A percentile compares a stretch with the other conserved stretches of the same genome.
Conservation (phyloP, 1,140 invertebrate genomes). For the Holotrichia oblita region DNA sequence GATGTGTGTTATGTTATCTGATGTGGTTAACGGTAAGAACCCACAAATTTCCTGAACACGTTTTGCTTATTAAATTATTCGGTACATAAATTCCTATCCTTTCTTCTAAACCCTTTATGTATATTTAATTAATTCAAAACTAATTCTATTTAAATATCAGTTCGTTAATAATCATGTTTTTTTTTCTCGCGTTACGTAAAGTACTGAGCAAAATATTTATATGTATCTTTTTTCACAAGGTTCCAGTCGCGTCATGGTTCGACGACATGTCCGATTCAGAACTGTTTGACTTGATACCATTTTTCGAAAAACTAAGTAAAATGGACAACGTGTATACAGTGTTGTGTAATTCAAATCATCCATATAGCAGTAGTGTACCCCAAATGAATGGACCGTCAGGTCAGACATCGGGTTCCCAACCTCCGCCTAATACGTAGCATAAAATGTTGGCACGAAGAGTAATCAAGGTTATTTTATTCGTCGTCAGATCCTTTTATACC, state of each 20-base stretch:
- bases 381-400: slow-evolving; percentile 52
- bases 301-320: slow-evolving; percentile 94
- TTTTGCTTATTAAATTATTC: too few relatives aligned
- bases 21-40: too few relatives aligned
- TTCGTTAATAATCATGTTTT: too few relatives aligned
- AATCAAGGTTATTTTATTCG: slow-evolving; percentile 42
- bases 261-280: slow-evolving; percentile 97
- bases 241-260: slow-evolving; percentile 97
- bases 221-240: slow-evolving; percentile 67
- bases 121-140: too few relatives aligned
- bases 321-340: slow-evolving; percentile 94
- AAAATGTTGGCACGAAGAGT: slow-evolving; percentile 43
- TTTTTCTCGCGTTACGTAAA: too few relatives aligned
- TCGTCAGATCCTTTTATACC: slow-evolving; percentile 41
- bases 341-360: slow-evolving; percentile 88
- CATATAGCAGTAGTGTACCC: slow-evolving; percentile 68
- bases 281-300: slow-evolving; percentile 92
- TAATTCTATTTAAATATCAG: too few relatives aligned
- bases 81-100: too few relatives aligned
- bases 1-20: too few relatives aligned
- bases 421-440: slow-evolving; percentile 53
- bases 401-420: slow-evolving; percentile 42
- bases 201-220: too few relatives aligned
- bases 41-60: too few relatives aligned
- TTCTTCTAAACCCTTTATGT: too few relatives aligned